These are phyloP conservation scores for Falcunculus frontatus DNA, from an alignment of 2,113 vertebrate species.

Conservation along the genomic window DNA sequence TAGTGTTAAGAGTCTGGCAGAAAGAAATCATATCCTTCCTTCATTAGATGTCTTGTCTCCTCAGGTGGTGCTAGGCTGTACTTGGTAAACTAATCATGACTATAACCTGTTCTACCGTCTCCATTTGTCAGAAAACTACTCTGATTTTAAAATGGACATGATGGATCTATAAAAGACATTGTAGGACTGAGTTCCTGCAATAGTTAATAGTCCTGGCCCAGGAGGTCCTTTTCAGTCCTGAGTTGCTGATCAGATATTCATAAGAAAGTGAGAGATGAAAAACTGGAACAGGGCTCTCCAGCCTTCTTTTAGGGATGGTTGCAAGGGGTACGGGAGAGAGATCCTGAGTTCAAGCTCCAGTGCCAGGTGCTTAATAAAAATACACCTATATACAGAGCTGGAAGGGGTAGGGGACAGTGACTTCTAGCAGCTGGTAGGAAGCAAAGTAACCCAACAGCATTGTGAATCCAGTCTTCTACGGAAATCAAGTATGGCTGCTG, in stretches of 20 bases:
- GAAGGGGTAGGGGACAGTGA: too few relatives aligned
- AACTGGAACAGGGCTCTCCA: background rate
- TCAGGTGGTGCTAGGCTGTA: background rate
- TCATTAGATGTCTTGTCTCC: background rate
- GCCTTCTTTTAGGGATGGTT: background rate
- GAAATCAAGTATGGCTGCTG: background rate
- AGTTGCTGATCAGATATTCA: background rate
- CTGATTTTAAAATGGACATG: background rate
- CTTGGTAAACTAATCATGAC: background rate
- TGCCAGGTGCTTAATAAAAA: background rate
- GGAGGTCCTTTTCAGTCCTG: background rate
- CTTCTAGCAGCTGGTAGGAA: background rate
- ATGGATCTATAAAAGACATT: background rate
- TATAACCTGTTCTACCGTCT: background rate
- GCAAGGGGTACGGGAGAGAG: background rate
- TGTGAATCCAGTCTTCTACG: background rate
- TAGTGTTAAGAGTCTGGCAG: background rate
- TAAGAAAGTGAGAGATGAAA: background rate
- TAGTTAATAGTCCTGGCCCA: background rate
- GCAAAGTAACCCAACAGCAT: background rate
- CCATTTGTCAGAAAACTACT: background rate
- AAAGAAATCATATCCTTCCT: background rate
- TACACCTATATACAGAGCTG: accelerated
- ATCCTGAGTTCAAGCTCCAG: background rate
- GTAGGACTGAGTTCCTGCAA: background rate